A percentile compares a stretch with the other conserved stretches of the same genome.
These are phyloP conservation scores for Iselma pallidipennis DNA, from an alignment of 2,888 invertebrate species.

Conservation along the genomic window DNA sequence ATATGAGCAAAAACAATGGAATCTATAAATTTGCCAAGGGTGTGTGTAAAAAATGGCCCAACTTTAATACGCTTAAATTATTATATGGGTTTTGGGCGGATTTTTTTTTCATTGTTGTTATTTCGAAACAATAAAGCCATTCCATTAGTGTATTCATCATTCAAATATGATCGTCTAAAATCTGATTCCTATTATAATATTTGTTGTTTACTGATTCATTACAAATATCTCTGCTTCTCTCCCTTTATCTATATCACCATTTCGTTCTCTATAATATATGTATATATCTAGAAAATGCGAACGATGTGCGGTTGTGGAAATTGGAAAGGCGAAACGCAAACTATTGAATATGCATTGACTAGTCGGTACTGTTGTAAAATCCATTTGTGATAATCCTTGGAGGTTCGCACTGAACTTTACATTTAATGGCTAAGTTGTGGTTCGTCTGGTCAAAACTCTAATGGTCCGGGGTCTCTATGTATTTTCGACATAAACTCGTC, in stretches of 20 bases:
- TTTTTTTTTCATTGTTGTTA: no score
- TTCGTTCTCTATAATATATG: no score
- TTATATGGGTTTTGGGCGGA: no score
- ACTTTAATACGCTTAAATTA: no score
- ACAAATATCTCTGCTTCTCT: constrained; percentile 21
- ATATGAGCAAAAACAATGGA: no score
- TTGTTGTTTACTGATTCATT: constrained; percentile 20
- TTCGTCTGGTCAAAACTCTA: constrained; percentile 32
- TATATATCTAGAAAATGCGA: constrained; percentile 21
- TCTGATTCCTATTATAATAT: constrained; percentile 17
- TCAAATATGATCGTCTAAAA: constrained; percentile 18
- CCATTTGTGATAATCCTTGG: constrained; percentile 49
- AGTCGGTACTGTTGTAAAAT: constrained; percentile 36
- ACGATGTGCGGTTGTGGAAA: constrained; percentile 28
- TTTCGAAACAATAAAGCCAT: not conserved
- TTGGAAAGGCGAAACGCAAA: constrained; percentile 37
- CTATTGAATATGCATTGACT: constrained; percentile 44
- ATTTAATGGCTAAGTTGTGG: constrained; percentile 45
- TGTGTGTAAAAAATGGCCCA: no score
- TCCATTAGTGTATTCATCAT: constrained; percentile 10
- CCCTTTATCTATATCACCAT: no score
- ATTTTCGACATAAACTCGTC: constrained; percentile 17
- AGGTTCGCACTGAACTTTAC: constrained; percentile 40
- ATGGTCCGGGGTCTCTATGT: constrained; percentile 22
- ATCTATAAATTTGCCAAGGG: no score